A percentile compares a stretch with the other conserved stretches of the same genome.
phyloP scores from a whole-genome alignment of 23 tunicate genomes.

The Ascidia mentula region DNA sequence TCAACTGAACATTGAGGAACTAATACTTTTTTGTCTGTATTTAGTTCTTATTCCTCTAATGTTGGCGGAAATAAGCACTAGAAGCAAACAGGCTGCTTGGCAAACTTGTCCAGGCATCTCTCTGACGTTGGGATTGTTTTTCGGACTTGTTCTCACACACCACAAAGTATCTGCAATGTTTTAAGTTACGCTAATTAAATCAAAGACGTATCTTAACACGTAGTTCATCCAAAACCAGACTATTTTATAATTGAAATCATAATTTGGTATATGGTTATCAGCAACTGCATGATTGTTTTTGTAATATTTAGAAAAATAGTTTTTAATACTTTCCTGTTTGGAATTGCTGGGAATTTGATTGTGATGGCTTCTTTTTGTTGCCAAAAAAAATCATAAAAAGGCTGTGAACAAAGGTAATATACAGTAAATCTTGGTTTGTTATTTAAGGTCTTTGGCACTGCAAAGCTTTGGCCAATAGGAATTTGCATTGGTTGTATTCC shows the following conservation, averaged over 20 bases:
- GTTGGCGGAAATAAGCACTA: not conserved
- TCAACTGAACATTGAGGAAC: not conserved
- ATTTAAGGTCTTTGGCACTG: constrained; percentile 1
- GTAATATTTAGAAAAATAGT: no score
- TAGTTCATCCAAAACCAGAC: not conserved
- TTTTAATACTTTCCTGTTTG: no score
- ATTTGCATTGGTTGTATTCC: not conserved
- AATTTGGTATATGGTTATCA: no score
- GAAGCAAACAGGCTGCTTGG: not conserved
- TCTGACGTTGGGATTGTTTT: not conserved
- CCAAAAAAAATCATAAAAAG: no score
- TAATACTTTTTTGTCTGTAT: no score
- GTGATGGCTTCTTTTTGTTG: no score
- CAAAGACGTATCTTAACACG: not conserved
- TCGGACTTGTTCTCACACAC: not conserved
- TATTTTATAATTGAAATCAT: no score
- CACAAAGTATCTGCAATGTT: not conserved
- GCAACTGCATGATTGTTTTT: no score
- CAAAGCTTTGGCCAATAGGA: not conserved
- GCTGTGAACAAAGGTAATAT: no score
- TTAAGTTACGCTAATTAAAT: no score
- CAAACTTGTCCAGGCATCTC: not conserved
- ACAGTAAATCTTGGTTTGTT: not conserved
- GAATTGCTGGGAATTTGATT: no score
- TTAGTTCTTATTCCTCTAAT: not conserved